Evolutionary conservation across 2,888 invertebrate species (phyloP).

Genomic region (Saturnia japonica): DNA sequence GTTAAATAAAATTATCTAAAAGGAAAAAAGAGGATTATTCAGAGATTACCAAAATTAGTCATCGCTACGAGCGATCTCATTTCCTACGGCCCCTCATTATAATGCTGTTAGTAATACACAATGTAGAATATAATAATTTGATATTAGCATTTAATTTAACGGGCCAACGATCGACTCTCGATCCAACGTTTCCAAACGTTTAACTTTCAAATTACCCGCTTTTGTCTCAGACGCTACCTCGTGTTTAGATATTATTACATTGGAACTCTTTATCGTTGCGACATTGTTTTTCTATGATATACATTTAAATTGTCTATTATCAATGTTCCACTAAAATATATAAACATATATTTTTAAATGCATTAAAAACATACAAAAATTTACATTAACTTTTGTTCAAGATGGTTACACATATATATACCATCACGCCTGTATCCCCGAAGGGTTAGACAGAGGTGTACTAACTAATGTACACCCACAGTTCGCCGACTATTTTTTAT

Average conservation of each 20-base stretch:
- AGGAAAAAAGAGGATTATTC: constrained; percentile 48
- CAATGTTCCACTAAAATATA: background rate
- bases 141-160: constrained; percentile 81
- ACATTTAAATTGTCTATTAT: constrained; percentile 6
- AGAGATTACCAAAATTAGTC: constrained; percentile 64
- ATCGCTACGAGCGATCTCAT: constrained; percentile 72
- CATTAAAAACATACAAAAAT: background rate
- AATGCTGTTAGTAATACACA: constrained; percentile 74
- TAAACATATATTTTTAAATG: background rate
- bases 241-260: constrained; percentile 33
- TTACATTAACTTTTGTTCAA: no score
- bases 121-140: constrained; percentile 72
- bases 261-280: constrained; percentile 26
- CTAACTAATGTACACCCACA: no score
- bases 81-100: constrained; percentile 66
- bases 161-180: constrained; percentile 62
- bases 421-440: no score
- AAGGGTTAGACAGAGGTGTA: no score
- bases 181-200: constrained; percentile 60
- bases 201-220: constrained; percentile 49
- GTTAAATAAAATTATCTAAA: constrained; percentile 49
- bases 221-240: constrained; percentile 39
- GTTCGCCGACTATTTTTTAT: no score
- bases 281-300: background rate
- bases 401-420: no score